phyloP scores from a whole-genome alignment of 2,888 invertebrate genomes.

The Cheilosia soror region DNA sequence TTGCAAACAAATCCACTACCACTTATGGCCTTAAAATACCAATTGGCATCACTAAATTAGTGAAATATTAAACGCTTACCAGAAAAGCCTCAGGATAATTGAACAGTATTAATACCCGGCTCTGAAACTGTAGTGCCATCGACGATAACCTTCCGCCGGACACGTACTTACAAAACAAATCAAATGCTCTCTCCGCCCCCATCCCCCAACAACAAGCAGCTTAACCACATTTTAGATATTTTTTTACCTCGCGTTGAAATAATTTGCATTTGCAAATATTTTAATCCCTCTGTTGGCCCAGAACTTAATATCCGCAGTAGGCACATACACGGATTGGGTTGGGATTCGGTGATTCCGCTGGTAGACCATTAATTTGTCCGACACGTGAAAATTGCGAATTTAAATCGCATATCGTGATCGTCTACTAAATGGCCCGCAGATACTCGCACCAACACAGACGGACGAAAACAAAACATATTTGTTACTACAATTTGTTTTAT shows the following conservation, averaged over 20 bases:
- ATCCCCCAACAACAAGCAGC: conserved; percentile 11
- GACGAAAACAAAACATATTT: conserved; percentile 17
- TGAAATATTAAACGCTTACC: conserved; percentile 46
- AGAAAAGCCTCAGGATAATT: conserved; percentile 49
- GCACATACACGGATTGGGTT: background rate
- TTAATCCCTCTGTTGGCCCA: conserved; percentile 55
- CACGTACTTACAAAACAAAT: conserved; percentile 56
- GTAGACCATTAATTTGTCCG: conserved; percentile 48
- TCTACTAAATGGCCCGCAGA: conserved; percentile 45
- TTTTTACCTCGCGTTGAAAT: conserved; percentile 18
- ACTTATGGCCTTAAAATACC: conserved; percentile 9
- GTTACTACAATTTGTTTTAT: conserved; percentile 50
- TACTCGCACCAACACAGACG: conserved; percentile 8
- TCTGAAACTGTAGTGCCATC: background rate
- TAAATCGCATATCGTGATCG: conserved; percentile 39
- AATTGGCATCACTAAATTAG: conserved; percentile 40
- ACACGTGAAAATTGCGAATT: conserved; percentile 42
- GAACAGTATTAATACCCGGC: conserved; percentile 29
- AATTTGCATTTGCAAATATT: conserved; percentile 51
- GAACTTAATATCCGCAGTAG: conserved; percentile 37
- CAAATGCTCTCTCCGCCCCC: conserved; percentile 13
- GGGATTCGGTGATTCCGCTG: conserved; percentile 16
- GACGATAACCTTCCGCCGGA: conserved; percentile 4
- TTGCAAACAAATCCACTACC: conserved; percentile 17
- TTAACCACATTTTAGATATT: conserved; percentile 64